Percentiles rank a stretch among this genome's conserved stretches.
Evolutionary conservation across 1,140 invertebrate genomes (phyloP).

Genomic region (Pachyrhynchus sulphureomaculatus): DNA sequence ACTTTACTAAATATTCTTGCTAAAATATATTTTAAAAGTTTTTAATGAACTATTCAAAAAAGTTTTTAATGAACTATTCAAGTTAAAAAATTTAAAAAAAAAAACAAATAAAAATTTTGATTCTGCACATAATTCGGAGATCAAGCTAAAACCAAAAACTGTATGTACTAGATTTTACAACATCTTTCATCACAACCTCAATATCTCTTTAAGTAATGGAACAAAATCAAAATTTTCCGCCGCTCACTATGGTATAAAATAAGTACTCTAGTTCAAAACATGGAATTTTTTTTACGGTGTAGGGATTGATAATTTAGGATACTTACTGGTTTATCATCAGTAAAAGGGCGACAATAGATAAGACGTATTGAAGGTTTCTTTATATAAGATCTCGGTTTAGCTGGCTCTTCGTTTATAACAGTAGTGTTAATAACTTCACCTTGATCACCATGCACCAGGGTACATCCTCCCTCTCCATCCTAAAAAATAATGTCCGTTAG

Average conservation of each 20-base stretch:
- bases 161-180: too few species aligned
- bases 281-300: neutral
- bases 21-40: slow-evolving; percentile 41
- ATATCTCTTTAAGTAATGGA: too few species aligned
- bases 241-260: too few species aligned
- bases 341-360: slow-evolving; percentile 57
- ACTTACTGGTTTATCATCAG: slow-evolving; percentile 54
- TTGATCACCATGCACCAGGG: slow-evolving; percentile 60
- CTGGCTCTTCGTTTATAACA: slow-evolving; percentile 50
- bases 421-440: slow-evolving; percentile 56
- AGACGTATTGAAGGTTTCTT: slow-evolving; percentile 52
- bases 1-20: slow-evolving; percentile 63
- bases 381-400: slow-evolving; percentile 42
- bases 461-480: slow-evolving; percentile 63
- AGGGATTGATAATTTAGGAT: too few species aligned
- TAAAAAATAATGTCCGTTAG: slow-evolving; percentile 36
- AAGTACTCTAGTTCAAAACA: too few species aligned
- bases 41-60: neutral
- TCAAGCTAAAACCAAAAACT: too few species aligned
- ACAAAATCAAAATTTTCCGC: too few species aligned
- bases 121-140: too few species aligned
- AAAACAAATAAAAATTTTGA: neutral
- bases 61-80: neutral
- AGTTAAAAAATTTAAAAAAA: neutral
- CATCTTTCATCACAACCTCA: too few species aligned